A percentile compares a stretch with the other conserved stretches of the same genome.
These are phyloP conservation scores for Bombus polaris DNA, from an alignment of 1,140 invertebrate genomes.

Conservation along the genomic window DNA sequence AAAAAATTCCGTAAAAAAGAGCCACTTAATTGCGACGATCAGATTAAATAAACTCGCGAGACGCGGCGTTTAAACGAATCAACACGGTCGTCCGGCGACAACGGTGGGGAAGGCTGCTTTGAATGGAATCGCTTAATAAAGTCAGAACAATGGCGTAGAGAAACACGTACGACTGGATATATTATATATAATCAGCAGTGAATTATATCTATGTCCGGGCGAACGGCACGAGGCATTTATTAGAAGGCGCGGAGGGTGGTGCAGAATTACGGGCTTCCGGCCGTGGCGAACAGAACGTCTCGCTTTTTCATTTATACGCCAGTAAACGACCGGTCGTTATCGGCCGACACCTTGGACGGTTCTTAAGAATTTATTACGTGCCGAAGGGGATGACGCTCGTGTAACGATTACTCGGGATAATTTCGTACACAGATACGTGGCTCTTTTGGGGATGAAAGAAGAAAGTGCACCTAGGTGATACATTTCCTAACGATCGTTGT, in stretches of 20 bases:
- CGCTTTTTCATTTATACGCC: constrained; percentile 71
- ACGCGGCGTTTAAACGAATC: not conserved
- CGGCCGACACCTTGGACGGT: constrained; percentile 59
- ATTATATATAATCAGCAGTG: constrained; percentile 47
- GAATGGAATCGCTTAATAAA: constrained; percentile 16
- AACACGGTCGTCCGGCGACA: not conserved
- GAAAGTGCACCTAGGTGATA: not conserved
- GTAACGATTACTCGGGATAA: constrained; percentile 66
- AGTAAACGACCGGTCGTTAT: constrained; percentile 71
- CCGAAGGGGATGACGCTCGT: constrained; percentile 49
- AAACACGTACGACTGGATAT: constrained; percentile 34
- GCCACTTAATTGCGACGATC: not conserved
- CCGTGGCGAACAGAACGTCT: constrained; percentile 49
- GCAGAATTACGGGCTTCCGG: constrained; percentile 65
- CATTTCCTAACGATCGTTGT: not conserved
- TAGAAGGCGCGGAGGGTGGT: constrained; percentile 60
- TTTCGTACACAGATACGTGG: constrained; percentile 54
- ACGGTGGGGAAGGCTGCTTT: not conserved
- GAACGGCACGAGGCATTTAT: constrained; percentile 70
- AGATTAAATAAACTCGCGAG: not conserved
- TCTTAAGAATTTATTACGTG: constrained; percentile 67
- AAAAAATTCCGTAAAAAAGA: not conserved
- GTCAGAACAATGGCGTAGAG: constrained; percentile 4
- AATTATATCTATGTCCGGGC: constrained; percentile 64
- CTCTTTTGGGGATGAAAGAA: constrained; percentile 1